These are phyloP conservation scores for Apolygus lucorum DNA, from an alignment of 1,140 invertebrate species.

Conservation along the genomic window DNA sequence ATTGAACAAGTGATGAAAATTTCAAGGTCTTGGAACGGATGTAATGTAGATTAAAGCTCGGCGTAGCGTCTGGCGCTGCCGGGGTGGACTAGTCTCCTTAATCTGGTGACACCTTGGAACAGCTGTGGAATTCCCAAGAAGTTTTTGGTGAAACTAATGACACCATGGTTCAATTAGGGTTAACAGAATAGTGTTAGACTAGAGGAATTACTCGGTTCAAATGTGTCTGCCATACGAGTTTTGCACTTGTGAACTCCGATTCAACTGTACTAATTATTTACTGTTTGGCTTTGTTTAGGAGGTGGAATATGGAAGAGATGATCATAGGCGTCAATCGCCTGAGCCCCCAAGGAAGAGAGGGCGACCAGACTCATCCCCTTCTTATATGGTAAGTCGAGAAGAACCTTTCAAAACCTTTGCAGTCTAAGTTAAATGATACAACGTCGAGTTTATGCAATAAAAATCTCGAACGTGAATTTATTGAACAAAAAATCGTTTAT, in stretches of 20 bases:
- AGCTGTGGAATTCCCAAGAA: too few relatives aligned
- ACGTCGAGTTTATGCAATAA: background rate
- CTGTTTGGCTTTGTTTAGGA: background rate
- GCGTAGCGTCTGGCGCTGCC: too few relatives aligned
- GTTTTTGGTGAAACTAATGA: too few relatives aligned
- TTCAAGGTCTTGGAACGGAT: too few relatives aligned
- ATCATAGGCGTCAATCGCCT: conserved; percentile 9
- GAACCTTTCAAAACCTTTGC: background rate
- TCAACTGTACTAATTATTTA: background rate
- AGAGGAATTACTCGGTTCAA: background rate
- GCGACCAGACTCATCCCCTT: conserved; percentile 15
- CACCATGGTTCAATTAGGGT: too few relatives aligned
- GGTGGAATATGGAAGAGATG: conserved; percentile 14
- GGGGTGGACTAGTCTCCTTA: too few relatives aligned
- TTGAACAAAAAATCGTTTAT: background rate
- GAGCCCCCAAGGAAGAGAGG: conserved; percentile 19
- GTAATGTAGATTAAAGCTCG: background rate
- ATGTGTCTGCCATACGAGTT: background rate
- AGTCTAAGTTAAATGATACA: background rate
- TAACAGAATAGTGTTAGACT: too few relatives aligned
- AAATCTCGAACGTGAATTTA: background rate
- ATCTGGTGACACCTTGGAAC: too few relatives aligned
- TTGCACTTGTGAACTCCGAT: background rate
- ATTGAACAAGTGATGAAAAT: too few relatives aligned
- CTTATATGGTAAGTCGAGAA: conserved; percentile 1